Evolutionary conservation across 92 coral and sea anemone species (phyloP), one percentile per base, ranked within the genome.

Genomic region (Phymanthus crucifer): DNA sequence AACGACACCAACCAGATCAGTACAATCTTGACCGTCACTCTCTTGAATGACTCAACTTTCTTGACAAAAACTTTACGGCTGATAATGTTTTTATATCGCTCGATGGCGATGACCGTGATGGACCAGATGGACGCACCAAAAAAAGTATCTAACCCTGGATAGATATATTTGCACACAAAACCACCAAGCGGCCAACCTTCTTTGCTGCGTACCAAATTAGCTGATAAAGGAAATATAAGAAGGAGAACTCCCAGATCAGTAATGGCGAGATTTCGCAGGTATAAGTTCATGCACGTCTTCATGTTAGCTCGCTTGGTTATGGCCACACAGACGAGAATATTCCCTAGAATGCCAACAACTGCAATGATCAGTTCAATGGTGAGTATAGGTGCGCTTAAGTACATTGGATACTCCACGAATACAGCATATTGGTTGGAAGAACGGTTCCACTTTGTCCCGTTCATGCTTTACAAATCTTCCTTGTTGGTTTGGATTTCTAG

Each of bases 91-190:
- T 66, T 69, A 69, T 87, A 87, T 24, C 90, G 35, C 54, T 83
- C 87, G 1, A 87, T 52, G 68, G 87, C 87, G n/a, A 87, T 82
- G 52, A 56, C 76, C 8, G 74, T 81, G 46, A 87, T 87, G 75
- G 52, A 47, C 90, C 90, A 87, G 13, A 87, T 80, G 1, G 91
- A 88, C 13, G 77, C 86, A 6, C 91, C 89, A 33, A 33, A 80
- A 32, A 88, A 88, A 29, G 76, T 66, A 8, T 88, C 91, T 0
- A 75, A n/a, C 5, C 82, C 32, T 2, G 91, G 89, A 16, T 24
- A 74, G 17, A 88, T 18, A 48, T 80, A 88, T 1, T 48, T 83
- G 75, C 91, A 88, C 10, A 47, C 18, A 70, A 80, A 75, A 24
- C 66, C 23, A 12, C 91, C 91, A n/a, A 88, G 34, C 6, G 78